These are phyloP conservation scores for Apamea anceps DNA, from an alignment of 2,888 invertebrate species.

Conservation along the genomic window DNA sequence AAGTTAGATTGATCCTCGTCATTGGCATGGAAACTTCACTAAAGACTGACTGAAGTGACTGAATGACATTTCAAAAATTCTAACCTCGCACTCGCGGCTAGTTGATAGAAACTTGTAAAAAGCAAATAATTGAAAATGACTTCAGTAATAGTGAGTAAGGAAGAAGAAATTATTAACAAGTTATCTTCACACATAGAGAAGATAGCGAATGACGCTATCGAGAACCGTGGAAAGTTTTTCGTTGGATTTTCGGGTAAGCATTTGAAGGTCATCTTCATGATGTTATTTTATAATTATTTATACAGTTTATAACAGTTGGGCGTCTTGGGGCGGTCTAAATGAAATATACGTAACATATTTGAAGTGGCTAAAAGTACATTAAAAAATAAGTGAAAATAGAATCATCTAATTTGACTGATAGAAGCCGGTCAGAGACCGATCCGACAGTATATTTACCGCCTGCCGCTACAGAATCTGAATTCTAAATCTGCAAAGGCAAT, in stretches of 20 bases:
- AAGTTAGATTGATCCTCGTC: background rate
- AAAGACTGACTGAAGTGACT: background rate
- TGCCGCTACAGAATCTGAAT: background rate
- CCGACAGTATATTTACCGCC: background rate
- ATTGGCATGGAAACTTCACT: conserved; percentile 27
- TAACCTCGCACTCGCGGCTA: conserved; percentile 49
- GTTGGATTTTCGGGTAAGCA: conserved; percentile 94
- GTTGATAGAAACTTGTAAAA: conserved; percentile 42
- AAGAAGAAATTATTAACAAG: conserved; percentile 90
- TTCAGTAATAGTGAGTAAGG: conserved; percentile 86
- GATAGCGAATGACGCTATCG: conserved; percentile 92
- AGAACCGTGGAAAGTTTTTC: conserved; percentile 92
- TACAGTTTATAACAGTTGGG: background rate
- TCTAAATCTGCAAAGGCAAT: background rate
- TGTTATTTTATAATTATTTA: background rate
- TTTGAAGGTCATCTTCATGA: conserved; percentile 52
- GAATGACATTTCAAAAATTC: conserved; percentile 52
- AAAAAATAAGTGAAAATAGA: background rate
- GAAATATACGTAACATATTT: background rate
- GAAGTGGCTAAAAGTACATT: background rate
- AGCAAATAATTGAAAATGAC: conserved; percentile 78
- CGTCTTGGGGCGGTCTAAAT: background rate
- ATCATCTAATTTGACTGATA: background rate
- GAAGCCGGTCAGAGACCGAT: conserved; percentile 28
- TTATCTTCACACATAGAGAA: conserved; percentile 91